Base-by-base conservation (phyloP, 2,888 invertebrate genomes). In the Erebia palarica region DNA sequence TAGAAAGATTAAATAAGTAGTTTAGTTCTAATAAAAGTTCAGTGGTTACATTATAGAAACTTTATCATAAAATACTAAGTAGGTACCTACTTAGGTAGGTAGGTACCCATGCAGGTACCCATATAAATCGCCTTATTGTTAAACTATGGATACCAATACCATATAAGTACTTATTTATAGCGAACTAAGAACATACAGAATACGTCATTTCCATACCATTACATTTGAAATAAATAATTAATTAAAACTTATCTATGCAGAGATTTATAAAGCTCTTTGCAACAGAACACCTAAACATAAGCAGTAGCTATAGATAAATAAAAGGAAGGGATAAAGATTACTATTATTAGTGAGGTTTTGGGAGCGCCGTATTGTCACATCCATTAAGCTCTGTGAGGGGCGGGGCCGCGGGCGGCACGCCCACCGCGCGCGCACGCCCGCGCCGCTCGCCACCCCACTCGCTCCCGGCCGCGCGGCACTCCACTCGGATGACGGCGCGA, bases 341-440 rank as follows among this genome's bases (percentile, higher is more conserved):
- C 86, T 85, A 85, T 86, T 89, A 84, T 81, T 79, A 79, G 79
- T 77, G 78, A 80, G 75, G 82, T 86, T 87, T 87, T 83, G 88
- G 90, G 89, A 89, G 89, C 91, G 89, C 88, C 90, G 87, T 89
- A 87, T 92, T 92, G 91, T 92, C 91, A 92, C 88, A 90, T 91
- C 91, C 90, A 92, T 91, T 91, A 92, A 88, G 86, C 83, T 81
- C 81, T 75, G 80, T 76, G 81, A 75, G 81, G 84, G 91, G 90
- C 87, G 88, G 88, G 74, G 83, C 83, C 68, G n/a, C 67, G 67
- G 85, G 82, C 13, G 21, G 21, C 57, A 13, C 57, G 57, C 57
- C 57, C 55, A 10, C 55, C 57, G 27, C 57, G 13, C 57, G 57
- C 57, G 27, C 89, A 85, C 88, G 89, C 89, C 89, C 68, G 66